These are phyloP conservation scores for Pseudochirops corinnae DNA, from an alignment of 2,797 vertebrate species.

Conservation along the genomic window DNA sequence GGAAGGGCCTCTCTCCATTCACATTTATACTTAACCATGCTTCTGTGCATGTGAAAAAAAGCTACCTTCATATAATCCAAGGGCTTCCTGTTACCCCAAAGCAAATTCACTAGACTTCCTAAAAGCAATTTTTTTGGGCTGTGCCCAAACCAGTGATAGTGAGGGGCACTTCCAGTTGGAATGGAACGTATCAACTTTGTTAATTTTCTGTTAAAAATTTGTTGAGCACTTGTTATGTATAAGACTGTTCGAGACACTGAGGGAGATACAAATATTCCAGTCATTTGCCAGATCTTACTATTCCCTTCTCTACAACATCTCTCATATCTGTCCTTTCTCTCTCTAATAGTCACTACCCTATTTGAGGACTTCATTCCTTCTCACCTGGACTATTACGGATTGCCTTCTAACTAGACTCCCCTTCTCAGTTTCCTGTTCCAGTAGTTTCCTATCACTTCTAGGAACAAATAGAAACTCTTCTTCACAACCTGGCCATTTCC, in stretches of 20 bases:
- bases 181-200: rapidly evolving
- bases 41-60: slow-evolving; percentile 38
- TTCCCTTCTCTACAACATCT: not conserved
- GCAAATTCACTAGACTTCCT: slow-evolving; percentile 16
- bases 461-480: not conserved
- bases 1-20: slow-evolving; percentile 25
- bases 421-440: not conserved
- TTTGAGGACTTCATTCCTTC: not conserved
- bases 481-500: not conserved
- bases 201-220: not conserved
- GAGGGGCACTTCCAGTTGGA: slow-evolving; percentile 40
- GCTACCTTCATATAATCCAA: not conserved
- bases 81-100: slow-evolving; percentile 40
- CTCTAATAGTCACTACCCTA: no score
- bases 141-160: slow-evolving; percentile 20
- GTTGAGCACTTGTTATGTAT: not conserved
- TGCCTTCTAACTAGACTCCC: not conserved
- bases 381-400: not conserved
- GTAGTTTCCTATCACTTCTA: not conserved
- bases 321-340: not conserved
- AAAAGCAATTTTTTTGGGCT: slow-evolving; percentile 48
- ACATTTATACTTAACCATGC: slow-evolving; percentile 15
- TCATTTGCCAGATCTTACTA: not conserved
- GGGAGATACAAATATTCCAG: not conserved
- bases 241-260: not conserved